These are phyloP conservation scores for Echinarachnius parma DNA, from an alignment of 53 echinoderm and acorn worm genomes.

Conservation along the genomic window DNA sequence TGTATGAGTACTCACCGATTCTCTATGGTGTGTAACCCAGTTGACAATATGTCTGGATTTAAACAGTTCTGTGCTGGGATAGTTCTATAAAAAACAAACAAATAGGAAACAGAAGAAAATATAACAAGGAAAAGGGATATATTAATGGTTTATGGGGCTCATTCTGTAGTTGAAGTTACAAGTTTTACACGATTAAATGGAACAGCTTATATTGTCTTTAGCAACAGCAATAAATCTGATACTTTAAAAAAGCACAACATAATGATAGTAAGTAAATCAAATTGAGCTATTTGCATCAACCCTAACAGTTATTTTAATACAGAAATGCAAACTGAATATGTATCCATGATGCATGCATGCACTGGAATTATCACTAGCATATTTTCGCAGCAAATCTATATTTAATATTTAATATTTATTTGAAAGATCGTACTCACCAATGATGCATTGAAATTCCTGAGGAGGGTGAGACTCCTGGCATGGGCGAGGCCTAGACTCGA, in stretches of 20 bases:
- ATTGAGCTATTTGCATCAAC: too few relatives aligned
- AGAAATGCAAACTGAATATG: too few relatives aligned
- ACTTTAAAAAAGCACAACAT: too few relatives aligned
- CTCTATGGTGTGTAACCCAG: conserved; percentile 68
- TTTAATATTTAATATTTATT: too few relatives aligned
- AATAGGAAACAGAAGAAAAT: too few relatives aligned
- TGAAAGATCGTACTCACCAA: conserved; percentile 56
- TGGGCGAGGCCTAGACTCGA: conserved; percentile 47
- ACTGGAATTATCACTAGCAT: too few relatives aligned
- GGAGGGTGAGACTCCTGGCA: conserved; percentile 52
- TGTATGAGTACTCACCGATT: conserved; percentile 51
- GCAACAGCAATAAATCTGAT: too few relatives aligned
- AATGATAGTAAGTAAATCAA: neutral
- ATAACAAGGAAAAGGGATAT: neutral
- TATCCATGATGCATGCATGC: too few relatives aligned
- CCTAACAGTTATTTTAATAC: too few relatives aligned
- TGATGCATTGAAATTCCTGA: conserved; percentile 69
- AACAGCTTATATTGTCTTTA: too few relatives aligned
- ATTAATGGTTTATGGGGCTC: neutral
- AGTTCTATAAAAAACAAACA: conserved; percentile 62
- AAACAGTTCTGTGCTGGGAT: conserved; percentile 60
- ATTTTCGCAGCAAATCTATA: too few relatives aligned
- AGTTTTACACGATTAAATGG: neutral
- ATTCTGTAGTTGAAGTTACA: neutral
- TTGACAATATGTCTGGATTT: conserved; percentile 61